Evolutionary conservation across 2,113 vertebrate species (phyloP).

Genomic region (Urocitellus parryii): DNA sequence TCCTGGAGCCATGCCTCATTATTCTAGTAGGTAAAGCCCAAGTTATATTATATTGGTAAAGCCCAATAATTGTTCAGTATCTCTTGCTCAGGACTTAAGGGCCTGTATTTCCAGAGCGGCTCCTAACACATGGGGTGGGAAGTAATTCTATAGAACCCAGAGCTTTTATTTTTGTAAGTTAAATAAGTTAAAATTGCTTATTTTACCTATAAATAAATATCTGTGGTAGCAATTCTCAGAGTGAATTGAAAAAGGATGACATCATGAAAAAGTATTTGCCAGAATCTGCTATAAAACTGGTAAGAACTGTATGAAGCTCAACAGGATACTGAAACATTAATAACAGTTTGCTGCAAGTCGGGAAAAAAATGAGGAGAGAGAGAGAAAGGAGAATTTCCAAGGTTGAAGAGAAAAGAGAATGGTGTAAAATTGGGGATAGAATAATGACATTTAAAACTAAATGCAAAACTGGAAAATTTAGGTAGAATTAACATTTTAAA

Average conservation of each 20-base stretch:
- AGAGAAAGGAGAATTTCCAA: not conserved
- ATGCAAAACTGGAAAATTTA: not conserved
- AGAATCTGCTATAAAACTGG: constrained; percentile 97
- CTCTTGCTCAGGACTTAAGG: no score
- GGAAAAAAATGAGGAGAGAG: constrained; percentile 9
- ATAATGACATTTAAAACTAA: not conserved
- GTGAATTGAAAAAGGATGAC: constrained; percentile 94
- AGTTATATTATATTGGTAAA: no score
- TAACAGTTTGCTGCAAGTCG: not conserved
- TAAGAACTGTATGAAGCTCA: constrained; percentile 81
- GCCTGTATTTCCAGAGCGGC: no score
- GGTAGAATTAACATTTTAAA: constrained; percentile 41
- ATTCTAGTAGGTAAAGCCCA: no score
- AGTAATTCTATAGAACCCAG: constrained; percentile 94
- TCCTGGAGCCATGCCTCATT: no score
- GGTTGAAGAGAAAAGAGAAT: not conserved
- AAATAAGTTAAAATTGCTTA: constrained; percentile 15
- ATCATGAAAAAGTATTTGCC: constrained; percentile 94
- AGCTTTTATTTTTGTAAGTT: constrained; percentile 85
- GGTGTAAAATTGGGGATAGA: not conserved
- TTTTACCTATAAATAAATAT: constrained; percentile 57
- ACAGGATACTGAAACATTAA: not conserved
- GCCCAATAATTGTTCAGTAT: no score
- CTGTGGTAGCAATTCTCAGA: constrained; percentile 92
- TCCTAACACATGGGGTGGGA: constrained; percentile 64